These are phyloP conservation scores for Thymelicus lineola DNA, from an alignment of 2,888 invertebrate genomes.

Conservation along the genomic window DNA sequence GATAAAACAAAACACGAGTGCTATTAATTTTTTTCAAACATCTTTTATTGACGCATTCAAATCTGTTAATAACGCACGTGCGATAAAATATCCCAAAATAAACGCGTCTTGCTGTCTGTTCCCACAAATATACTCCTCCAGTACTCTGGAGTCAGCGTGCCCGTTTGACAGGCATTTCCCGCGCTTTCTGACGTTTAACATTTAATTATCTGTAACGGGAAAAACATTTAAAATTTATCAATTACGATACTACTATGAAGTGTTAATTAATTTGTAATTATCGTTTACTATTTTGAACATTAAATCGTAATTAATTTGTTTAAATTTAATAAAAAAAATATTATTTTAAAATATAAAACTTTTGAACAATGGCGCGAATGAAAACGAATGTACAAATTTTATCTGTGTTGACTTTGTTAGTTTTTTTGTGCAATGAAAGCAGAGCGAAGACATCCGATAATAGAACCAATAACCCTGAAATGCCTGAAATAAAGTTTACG, in stretches of 20 bases:
- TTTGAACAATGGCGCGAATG: constrained; percentile 29
- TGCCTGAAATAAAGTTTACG: constrained; percentile 16
- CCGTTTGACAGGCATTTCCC: constrained; percentile 39
- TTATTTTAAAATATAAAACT: too few relatives aligned
- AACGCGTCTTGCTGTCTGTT: constrained; percentile 37
- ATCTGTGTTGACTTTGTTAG: constrained; percentile 37
- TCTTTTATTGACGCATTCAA: constrained; percentile 36
- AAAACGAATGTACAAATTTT: constrained; percentile 30
- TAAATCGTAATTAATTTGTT: background rate
- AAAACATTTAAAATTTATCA: background rate
- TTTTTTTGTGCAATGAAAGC: constrained; percentile 41
- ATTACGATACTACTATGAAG: background rate
- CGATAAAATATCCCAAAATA: constrained; percentile 44
- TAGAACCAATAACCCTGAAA: constrained; percentile 33
- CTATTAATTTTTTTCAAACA: constrained; percentile 21
- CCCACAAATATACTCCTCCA: constrained; percentile 40
- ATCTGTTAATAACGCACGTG: constrained; percentile 35
- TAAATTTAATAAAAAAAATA: constrained; percentile 9
- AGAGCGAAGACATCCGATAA: constrained; percentile 43
- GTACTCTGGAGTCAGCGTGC: constrained; percentile 43
- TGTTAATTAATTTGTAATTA: background rate
- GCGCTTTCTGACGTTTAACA: constrained; percentile 16
- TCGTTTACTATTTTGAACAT: background rate
- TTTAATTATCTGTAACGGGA: background rate
- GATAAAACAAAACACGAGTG: constrained; percentile 16